Evolutionary conservation across 2,113 vertebrate genomes (phyloP).

Genomic region (Protomyctophum bolini): DNA sequence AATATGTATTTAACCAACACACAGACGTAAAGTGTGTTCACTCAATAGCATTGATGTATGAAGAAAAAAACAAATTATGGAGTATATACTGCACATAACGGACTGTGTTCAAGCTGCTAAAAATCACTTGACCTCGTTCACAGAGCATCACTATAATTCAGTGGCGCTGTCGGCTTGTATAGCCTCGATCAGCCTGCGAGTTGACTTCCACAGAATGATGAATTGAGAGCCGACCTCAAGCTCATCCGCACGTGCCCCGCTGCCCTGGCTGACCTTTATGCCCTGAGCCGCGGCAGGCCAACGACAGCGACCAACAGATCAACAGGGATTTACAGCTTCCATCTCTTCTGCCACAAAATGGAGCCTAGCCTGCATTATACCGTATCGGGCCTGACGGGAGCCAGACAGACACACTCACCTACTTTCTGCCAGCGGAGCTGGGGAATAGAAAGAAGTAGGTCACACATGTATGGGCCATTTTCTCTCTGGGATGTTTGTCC

Average conservation of each 20-base stretch:
- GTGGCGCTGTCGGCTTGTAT: neutral
- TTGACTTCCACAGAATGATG: neutral
- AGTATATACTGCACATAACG: neutral
- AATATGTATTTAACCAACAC: no score
- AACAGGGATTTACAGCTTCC: constrained; percentile 50
- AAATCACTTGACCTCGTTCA: no score
- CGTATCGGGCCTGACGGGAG: constrained; percentile 30
- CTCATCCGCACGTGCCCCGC: neutral
- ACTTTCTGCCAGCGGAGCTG: constrained; percentile 41
- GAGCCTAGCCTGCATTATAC: constrained; percentile 49
- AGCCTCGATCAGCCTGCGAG: neutral
- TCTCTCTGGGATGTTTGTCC: constrained; percentile 20
- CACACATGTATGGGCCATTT: constrained; percentile 42
- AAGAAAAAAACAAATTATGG: neutral
- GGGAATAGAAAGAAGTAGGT: constrained; percentile 50
- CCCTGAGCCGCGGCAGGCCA: neutral
- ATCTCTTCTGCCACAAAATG: constrained; percentile 34
- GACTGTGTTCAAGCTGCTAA: neutral
- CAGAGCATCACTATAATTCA: neutral
- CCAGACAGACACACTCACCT: constrained; percentile 53
- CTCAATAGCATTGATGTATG: no score
- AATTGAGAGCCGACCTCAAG: neutral
- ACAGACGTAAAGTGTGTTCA: no score
- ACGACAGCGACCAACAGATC: constrained; percentile 42
- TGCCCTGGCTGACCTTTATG: neutral